These are phyloP conservation scores for Caracal caracal DNA, from an alignment of 2,113 vertebrate species.

Conservation along the genomic window DNA sequence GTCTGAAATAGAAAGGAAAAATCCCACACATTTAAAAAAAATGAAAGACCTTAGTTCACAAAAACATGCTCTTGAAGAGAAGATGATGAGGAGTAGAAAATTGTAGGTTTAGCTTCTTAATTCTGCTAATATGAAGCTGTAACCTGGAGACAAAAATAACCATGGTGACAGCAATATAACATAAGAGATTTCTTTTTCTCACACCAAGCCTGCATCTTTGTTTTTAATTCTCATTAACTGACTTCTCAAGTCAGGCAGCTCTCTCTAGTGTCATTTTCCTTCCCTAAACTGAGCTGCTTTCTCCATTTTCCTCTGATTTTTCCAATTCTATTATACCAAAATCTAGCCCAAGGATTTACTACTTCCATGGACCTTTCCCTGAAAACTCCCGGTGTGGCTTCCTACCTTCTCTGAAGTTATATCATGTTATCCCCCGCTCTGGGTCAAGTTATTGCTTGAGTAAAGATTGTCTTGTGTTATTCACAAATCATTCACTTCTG, in stretches of 20 bases:
- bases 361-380: neutral
- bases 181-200: neutral
- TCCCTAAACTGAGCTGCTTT: neutral
- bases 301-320: neutral
- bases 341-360: neutral
- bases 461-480: neutral
- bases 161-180: neutral
- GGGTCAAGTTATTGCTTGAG: neutral
- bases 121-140: constrained; percentile 23
- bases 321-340: neutral
- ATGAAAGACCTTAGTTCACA: neutral
- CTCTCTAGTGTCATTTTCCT: neutral
- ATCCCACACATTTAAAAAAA: constrained; percentile 19
- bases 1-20: constrained; percentile 55
- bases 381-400: neutral
- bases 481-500: neutral
- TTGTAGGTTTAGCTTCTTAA: constrained; percentile 34
- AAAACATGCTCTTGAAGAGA: constrained; percentile 34
- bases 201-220: neutral
- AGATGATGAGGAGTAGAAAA: constrained; percentile 56
- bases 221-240: neutral
- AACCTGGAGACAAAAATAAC: neutral
- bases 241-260: neutral
- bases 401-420: neutral
- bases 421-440: neutral